phyloP scores from a whole-genome alignment of 1,140 invertebrate genomes.

The Pseudachorutes palmiensis region DNA sequence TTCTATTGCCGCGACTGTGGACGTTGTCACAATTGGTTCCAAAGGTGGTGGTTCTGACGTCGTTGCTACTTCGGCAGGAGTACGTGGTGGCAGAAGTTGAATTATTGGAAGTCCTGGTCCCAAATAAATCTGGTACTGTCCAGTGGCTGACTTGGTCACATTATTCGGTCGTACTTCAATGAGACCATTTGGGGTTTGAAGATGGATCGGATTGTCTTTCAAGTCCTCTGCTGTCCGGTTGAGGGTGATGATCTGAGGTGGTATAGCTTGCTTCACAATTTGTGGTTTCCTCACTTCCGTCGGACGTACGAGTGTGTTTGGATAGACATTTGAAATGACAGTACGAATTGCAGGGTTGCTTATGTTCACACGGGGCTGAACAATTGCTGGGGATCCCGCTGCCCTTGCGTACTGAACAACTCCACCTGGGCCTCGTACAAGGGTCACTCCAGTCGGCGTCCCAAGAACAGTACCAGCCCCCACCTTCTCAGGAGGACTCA shows the following conservation, averaged over 20 bases:
- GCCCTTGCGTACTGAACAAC: neutral
- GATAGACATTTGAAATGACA: neutral
- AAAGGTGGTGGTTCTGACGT: neutral
- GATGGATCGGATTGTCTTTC: neutral
- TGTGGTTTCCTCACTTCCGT: conserved; percentile 21
- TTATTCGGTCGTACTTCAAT: neutral
- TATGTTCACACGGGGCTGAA: neutral
- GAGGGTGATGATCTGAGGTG: neutral
- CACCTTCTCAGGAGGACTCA: conserved; percentile 43
- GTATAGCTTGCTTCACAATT: neutral
- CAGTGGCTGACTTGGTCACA: neutral
- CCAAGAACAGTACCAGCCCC: neutral
- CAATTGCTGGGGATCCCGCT: too few species aligned
- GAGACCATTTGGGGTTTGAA: neutral
- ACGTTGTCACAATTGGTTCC: neutral
- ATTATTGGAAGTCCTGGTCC: neutral
- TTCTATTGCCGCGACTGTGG: too few species aligned
- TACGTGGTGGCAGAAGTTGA: neutral
- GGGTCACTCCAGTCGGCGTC: too few species aligned
- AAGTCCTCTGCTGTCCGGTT: neutral
- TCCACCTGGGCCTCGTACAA: neutral
- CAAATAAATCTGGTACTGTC: neutral
- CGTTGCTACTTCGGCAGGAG: neutral
- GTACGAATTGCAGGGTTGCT: conserved; percentile 2
- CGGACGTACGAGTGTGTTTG: neutral